phyloP scores from a whole-genome alignment of 2,797 vertebrate species.

The Diceros bicornis region DNA sequence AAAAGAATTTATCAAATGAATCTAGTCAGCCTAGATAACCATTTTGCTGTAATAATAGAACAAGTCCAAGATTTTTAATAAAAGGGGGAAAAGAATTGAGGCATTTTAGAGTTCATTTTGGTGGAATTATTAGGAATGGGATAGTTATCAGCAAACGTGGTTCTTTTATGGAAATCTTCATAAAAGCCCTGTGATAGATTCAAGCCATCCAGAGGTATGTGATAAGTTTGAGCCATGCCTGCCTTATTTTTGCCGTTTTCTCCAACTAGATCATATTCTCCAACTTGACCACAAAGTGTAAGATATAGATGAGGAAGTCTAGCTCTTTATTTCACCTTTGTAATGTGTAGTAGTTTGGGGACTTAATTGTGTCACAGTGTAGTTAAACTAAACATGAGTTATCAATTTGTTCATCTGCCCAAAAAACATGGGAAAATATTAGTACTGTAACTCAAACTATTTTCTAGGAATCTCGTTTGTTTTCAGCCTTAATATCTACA shows the following conservation, averaged over 20 bases:
- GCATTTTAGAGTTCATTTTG: constrained; percentile 59
- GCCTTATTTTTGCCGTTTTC: constrained; percentile 7
- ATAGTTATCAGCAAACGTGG: background rate
- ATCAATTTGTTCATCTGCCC: constrained; percentile 50
- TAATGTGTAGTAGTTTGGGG: background rate
- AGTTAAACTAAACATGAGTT: background rate
- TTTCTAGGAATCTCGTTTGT: constrained; percentile 26
- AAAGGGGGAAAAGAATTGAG: background rate
- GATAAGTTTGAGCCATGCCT: background rate
- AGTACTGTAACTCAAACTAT: background rate
- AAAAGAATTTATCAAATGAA: constrained; percentile 43
- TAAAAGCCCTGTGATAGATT: constrained; percentile 38
- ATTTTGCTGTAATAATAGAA: constrained; percentile 17
- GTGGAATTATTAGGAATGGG: constrained; percentile 41
- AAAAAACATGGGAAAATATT: constrained; percentile 22
- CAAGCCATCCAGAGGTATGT: background rate
- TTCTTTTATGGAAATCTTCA: constrained; percentile 3
- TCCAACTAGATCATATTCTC: background rate
- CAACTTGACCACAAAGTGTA: background rate
- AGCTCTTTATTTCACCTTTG: background rate
- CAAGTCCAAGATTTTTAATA: constrained; percentile 46
- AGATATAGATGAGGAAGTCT: background rate
- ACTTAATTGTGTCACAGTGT: constrained; percentile 28
- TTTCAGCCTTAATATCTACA: constrained; percentile 28
- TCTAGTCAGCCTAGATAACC: constrained; percentile 9